Base-by-base conservation (phyloP, 2,888 invertebrate species). In the Peribatodes rhomboidaria region DNA sequence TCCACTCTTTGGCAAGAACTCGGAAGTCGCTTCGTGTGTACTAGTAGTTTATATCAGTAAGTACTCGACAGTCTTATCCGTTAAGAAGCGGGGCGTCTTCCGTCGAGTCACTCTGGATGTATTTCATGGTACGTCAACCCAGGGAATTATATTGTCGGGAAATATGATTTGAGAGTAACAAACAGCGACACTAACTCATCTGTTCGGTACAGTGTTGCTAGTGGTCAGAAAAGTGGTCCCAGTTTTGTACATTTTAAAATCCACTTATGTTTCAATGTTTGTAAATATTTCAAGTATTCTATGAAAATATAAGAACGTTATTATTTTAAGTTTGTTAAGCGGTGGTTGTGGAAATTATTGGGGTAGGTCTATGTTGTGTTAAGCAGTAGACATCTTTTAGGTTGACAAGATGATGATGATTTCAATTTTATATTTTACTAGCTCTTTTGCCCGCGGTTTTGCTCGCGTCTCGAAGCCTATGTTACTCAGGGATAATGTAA, bases 101-200 rank as follows among this genome's bases (percentile, higher is more conserved):
- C 88, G 92, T 84, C 88, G 89, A 93, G 90, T 93, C 92, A 93
- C 90, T 92, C 92, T 88, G 80, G 89, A 83, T 90, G 91, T 91
- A 93, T 93, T 92, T 92, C 92, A 93, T 90, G 92, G 86, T 89
- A 92, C 92, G 92, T 90, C 92, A 88, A 86, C 90, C 88, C 87
- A 83, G 86, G 85, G 89, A 90, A 92, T 92, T 90, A 93, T 93
- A 91, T 90, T 91, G 92, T 90, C 83, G 86, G 83, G 84, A 86
- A 69, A 89, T 91, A 90, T 90, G 92, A 91, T 91, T 90, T 87
- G 87, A 82, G 85, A 81, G 86, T 90, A 87, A 89, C 90, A 90
- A 90, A 92, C 90, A 85, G 42, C n/a, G 27, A 2, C 14, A 27
- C 27, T 20, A 52, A 22, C 52, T 39, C n/a, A n/a, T n/a, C 41